These are phyloP conservation scores for Tiphia femorata DNA, from an alignment of 2,888 invertebrate species.

Conservation along the genomic window DNA sequence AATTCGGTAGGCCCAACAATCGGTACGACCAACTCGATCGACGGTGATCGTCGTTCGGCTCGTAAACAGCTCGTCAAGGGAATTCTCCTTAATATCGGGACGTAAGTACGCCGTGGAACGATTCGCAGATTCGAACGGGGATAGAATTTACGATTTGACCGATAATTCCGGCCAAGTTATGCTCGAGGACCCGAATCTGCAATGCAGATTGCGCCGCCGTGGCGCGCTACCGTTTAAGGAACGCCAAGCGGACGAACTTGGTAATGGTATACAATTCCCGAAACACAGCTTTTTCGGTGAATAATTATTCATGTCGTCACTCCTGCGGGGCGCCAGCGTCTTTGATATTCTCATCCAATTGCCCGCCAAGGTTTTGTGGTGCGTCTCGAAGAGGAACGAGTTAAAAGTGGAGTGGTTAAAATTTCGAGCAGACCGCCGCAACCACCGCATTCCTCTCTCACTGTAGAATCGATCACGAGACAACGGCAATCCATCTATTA, in stretches of 20 bases:
- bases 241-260: conserved; percentile 29
- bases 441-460: background rate
- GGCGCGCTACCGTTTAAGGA: conserved; percentile 28
- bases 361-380: background rate
- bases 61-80: conserved; percentile 25
- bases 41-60: conserved; percentile 19
- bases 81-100: conserved; percentile 28
- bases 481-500: conserved; percentile 6
- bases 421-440: too few species aligned
- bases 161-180: conserved; percentile 39
- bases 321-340: background rate
- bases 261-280: conserved; percentile 30
- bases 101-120: conserved; percentile 32
- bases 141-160: conserved; percentile 37
- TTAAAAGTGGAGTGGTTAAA: too few species aligned
- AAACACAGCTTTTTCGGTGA: conserved; percentile 25
- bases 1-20: too few species aligned
- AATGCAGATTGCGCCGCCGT: conserved; percentile 38
- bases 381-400: background rate
- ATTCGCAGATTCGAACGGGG: conserved; percentile 25
- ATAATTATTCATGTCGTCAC: conserved; percentile 21
- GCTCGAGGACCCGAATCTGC: conserved; percentile 27
- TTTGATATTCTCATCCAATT: background rate
- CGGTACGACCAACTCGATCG: too few species aligned
- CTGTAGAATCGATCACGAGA: conserved; percentile 9